Evolutionary conservation across 2,797 vertebrate genomes (phyloP), one percentile per base, ranked within the genome.

Genomic region (Gallinago stenura): DNA sequence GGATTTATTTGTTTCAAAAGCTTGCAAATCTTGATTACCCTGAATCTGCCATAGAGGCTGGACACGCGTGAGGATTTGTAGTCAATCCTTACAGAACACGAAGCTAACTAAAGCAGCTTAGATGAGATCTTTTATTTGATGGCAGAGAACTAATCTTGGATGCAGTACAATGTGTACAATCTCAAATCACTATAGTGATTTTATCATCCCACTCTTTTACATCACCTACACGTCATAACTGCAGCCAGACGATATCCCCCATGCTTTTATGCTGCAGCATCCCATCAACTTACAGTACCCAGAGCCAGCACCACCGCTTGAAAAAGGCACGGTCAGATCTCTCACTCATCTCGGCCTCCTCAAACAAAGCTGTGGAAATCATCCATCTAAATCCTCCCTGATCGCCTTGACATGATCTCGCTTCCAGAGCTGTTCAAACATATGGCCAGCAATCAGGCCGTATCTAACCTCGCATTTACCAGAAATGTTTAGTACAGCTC

Each of bases 51-150:
- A 72, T 9, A 79, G 41, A 81, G 61, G 50, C 72, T 62, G 83
- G 89, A 77, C 72, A 77, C 1, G 7, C 26, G 72, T 75, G 76
- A 96, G 94, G 92, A 95, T 95, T 75, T 97, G 89, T 9, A 69
- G 62, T 45, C 91, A 87, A 75, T 92, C 92, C 78, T 69, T 72
- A 73, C 72, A 30, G 60, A 90, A 84, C 86, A 83, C 0, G 6
- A 66, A 92, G 81, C 89, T 95, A 97, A 95, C 92, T 93, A 78
- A 72, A 94, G 93, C 85, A 92, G 95, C 95, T 97, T 87, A 96
- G 79, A 86, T 6, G 26, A 83, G 50, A 90, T 90, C 66, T 82
- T 89, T 62, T 35, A 78, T 90, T 90, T 9, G 31, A 93, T 64
- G 66, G 45, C 60, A 90, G 26, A 95, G 33, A 69, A 83, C 48